Evolutionary conservation across 30 jellyfish, hydroid and myxozoan species (phyloP).

Genomic region (Pelagia noctiluca): DNA sequence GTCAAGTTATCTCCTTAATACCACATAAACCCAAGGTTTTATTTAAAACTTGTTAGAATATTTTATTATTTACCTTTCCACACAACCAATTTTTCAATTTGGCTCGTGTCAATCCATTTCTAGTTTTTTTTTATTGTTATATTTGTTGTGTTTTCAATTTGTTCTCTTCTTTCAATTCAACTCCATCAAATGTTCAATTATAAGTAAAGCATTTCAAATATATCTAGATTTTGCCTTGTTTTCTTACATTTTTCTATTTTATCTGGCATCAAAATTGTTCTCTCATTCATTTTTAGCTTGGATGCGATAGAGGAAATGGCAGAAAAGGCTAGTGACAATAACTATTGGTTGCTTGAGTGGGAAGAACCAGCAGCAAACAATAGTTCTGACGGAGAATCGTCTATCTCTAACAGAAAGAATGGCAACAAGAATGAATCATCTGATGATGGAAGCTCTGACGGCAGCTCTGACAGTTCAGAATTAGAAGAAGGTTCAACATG

Average conservation of each 20-base stretch:
- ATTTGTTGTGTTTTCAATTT: no score
- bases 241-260: neutral
- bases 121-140: no score
- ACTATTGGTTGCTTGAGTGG: conserved; percentile 64
- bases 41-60: no score
- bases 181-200: no score
- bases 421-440: conserved; percentile 70
- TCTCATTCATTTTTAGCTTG: neutral
- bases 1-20: no score
- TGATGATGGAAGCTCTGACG: conserved; percentile 62
- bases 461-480: conserved; percentile 75
- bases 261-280: neutral
- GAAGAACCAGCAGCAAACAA: conserved; percentile 44
- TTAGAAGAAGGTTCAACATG: conserved; percentile 70
- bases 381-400: conserved; percentile 59
- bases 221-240: neutral
- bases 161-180: no score
- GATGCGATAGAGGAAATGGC: conserved; percentile 29
- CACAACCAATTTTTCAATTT: no score
- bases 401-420: conserved; percentile 54
- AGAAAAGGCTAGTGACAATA: conserved; percentile 57
- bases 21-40: no score
- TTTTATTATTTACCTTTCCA: no score
- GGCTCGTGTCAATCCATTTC: no score
- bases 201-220: no score